Evolutionary conservation across 2,113 vertebrate genomes (phyloP).

Genomic region (Sigmodon hispidus): DNA sequence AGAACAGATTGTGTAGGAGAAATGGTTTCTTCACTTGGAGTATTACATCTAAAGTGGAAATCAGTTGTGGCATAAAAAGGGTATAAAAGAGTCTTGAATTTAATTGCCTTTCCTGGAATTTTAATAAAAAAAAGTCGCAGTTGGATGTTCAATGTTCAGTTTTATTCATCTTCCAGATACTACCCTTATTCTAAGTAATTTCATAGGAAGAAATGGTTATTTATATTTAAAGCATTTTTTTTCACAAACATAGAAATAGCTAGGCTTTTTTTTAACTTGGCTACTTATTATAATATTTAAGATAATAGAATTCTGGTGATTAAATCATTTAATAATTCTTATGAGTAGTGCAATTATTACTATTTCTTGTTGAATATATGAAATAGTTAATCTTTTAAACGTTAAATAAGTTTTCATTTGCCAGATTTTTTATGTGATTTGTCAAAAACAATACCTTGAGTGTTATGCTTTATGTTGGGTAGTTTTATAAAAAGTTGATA

Average conservation of each 20-base stretch:
- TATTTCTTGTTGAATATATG: too few relatives aligned
- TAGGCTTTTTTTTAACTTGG: not conserved
- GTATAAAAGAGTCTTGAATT: not conserved
- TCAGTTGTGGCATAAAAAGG: not conserved
- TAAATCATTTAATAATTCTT: too few relatives aligned
- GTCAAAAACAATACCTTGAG: not conserved
- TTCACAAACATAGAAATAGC: not conserved
- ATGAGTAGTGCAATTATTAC: too few relatives aligned
- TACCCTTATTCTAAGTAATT: not conserved
- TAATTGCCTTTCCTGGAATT: not conserved
- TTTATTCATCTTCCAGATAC: not conserved
- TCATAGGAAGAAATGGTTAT: not conserved
- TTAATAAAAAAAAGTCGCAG: slow-evolving; percentile 8
- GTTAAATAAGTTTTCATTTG: not conserved
- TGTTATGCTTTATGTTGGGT: not conserved
- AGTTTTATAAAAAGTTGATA: too few relatives aligned
- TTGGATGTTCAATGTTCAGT: not conserved
- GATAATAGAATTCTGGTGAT: too few relatives aligned
- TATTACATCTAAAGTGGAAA: not conserved
- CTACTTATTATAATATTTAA: not conserved
- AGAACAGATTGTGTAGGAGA: not conserved
- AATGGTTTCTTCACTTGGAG: not conserved
- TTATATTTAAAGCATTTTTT: not conserved
- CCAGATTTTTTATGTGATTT: too few relatives aligned
- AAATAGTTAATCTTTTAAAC: not conserved